These are phyloP conservation scores for Nymphalis polychloros DNA, from an alignment of 2,888 invertebrate genomes.

Conservation along the genomic window DNA sequence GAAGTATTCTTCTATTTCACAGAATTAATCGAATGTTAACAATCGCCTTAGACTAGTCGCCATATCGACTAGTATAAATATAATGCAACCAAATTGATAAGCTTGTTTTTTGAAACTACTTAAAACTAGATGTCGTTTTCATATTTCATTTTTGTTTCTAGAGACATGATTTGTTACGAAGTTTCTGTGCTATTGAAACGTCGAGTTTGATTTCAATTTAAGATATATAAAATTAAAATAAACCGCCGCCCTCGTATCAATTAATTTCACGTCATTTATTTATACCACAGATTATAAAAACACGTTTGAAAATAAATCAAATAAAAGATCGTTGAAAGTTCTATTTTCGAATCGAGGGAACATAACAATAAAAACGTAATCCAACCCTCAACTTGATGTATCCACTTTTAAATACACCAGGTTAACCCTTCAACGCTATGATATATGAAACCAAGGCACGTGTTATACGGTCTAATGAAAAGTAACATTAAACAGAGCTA, in stretches of 20 bases:
- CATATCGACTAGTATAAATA: too few relatives aligned
- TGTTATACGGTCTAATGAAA: slow-evolving; percentile 63
- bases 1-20: too few relatives aligned
- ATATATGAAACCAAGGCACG: slow-evolving; percentile 63
- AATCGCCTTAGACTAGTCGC: too few relatives aligned
- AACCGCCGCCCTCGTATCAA: slow-evolving; percentile 32
- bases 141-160: too few relatives aligned
- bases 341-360: slow-evolving; percentile 60
- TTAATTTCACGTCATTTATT: slow-evolving; percentile 44
- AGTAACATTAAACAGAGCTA: slow-evolving; percentile 60
- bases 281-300: slow-evolving; percentile 44
- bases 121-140: too few relatives aligned
- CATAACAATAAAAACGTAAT: slow-evolving; percentile 66
- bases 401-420: slow-evolving; percentile 68
- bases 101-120: too few relatives aligned
- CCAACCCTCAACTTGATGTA: slow-evolving; percentile 57
- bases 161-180: too few relatives aligned
- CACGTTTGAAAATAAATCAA: slow-evolving; percentile 56
- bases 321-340: slow-evolving; percentile 64
- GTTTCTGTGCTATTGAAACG: too few relatives aligned
- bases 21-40: too few relatives aligned
- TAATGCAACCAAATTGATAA: too few relatives aligned
- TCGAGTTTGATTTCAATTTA: neutral
- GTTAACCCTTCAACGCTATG: slow-evolving; percentile 63
- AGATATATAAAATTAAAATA: slow-evolving; percentile 25